Conservation (phyloP, 1,140 invertebrate genomes). For the Bombus breviceps region DNA sequence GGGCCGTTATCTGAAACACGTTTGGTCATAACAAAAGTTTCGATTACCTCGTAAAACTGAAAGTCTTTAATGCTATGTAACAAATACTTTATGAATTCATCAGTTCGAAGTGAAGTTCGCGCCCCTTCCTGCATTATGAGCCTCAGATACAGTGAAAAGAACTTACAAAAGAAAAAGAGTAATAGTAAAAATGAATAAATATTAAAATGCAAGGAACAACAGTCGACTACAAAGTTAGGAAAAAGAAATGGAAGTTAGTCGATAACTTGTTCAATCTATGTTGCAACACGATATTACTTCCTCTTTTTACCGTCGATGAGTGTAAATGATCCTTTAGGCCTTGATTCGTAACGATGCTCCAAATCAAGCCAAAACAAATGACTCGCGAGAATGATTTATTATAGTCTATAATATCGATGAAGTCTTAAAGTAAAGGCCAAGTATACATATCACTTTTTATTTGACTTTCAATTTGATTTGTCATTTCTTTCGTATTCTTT, state of each 20-base stretch:
- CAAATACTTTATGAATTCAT: slow-evolving; percentile 22
- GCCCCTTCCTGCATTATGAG: slow-evolving; percentile 44
- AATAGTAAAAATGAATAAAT: slow-evolving; percentile 43
- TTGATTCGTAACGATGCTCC: slow-evolving; percentile 1
- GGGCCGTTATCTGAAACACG: slow-evolving; percentile 33
- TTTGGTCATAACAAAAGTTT: slow-evolving; percentile 47
- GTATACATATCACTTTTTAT: slow-evolving; percentile 21
- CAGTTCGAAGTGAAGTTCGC: slow-evolving; percentile 57
- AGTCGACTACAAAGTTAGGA: slow-evolving; percentile 36
- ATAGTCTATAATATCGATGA: slow-evolving; percentile 6
- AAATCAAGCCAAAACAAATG: slow-evolving; percentile 14
- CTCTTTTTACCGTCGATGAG: not conserved
- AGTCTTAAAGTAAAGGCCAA: slow-evolving; percentile 27
- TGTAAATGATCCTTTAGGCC: slow-evolving; percentile 31
- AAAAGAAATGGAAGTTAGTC: slow-evolving; percentile 20
- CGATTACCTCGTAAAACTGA: slow-evolving; percentile 6
- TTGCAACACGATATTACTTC: slow-evolving; percentile 4
- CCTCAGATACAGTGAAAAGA: slow-evolving; percentile 7
- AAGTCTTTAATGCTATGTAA: slow-evolving; percentile 29
- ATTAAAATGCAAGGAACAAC: slow-evolving; percentile 47
- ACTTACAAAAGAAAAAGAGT: slow-evolving; percentile 20
- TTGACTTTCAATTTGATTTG: slow-evolving; percentile 27
- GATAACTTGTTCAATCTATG: slow-evolving; percentile 6
- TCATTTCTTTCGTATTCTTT: not conserved
- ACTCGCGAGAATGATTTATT: not conserved